Evolutionary conservation across 2,113 vertebrate genomes (phyloP).

Genomic region (Steatornis caripensis): DNA sequence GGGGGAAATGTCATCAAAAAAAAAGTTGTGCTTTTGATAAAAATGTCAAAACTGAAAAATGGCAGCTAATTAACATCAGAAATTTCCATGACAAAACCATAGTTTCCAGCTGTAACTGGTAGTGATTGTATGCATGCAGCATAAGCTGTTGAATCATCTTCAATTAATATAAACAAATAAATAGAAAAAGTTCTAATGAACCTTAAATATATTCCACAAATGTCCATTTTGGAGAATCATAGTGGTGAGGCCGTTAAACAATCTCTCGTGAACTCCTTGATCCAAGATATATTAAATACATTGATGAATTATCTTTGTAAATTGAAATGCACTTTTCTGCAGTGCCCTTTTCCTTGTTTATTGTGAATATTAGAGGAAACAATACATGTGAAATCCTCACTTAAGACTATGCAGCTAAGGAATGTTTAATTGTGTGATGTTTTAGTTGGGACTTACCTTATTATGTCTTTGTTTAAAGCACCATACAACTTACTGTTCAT

Average conservation of each 20-base stretch:
- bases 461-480: not conserved
- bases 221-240: not conserved
- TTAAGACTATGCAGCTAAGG: not conserved
- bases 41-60: not conserved
- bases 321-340: not conserved
- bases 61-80: not conserved
- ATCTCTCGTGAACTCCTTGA: not conserved
- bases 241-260: not conserved
- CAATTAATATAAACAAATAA: not conserved
- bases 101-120: not conserved
- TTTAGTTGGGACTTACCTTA: not conserved
- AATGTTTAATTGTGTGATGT: not conserved
- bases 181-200: not conserved
- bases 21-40: not conserved
- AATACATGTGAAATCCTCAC: not conserved
- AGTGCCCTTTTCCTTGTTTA: not conserved
- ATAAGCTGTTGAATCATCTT: not conserved
- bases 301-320: not conserved
- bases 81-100: not conserved
- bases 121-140: not conserved
- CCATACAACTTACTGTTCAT: not conserved
- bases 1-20: not conserved
- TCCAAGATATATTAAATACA: not conserved
- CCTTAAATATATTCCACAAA: not conserved
- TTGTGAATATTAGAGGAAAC: not conserved